Evolutionary conservation across 2,797 vertebrate genomes (phyloP), one percentile per base, ranked within the genome.

Genomic region (Melanotaenia boesemani): DNA sequence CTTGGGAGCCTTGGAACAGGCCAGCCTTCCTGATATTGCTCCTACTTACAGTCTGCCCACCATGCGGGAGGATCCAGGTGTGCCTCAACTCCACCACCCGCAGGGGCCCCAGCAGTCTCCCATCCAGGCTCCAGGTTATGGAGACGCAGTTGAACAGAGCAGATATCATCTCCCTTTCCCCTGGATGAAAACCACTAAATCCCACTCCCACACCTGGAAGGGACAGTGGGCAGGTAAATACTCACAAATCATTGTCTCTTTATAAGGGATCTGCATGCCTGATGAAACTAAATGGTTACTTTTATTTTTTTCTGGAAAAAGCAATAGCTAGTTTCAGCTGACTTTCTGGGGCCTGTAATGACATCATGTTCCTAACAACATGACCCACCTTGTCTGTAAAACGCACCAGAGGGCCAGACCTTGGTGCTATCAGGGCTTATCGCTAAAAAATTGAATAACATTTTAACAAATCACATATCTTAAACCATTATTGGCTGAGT

Each of bases 121-220:
- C 5, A 92, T 93, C 15, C 94, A 90, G 46, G 89, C 95, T 13
- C 88, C 95, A 18, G 91, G 93, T 60, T 99, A 96, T 54, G 88
- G 93, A 77, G 96, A 97, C 41, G 76, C 95, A 55, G 82, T 81
- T 8, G 96, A 97, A 5, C 92, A 96, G 74, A 91, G 77, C 88
- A 93, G 96, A 74, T 94, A 92, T 72, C 96, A 96, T 69, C 93
- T 98, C 66, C 98, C 98, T 24, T 99, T 99, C 81, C 97, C 98
- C 9, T 99, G 98, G 98, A 99, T 99, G 98, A 99, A 99, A 90
- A 97, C 96, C 66, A 99, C 97, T 32, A 99, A 99, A 83, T 97
- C 97, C 41, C 98, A 99, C 76, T 89, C 93, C 1, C 95, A 96
- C 84, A 88, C 95, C 62, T 99, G 97, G 97, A 99, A 97, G 86